These are phyloP conservation scores for Bufo gargarizans DNA, from an alignment of 2,113 vertebrate genomes.

Conservation along the genomic window DNA sequence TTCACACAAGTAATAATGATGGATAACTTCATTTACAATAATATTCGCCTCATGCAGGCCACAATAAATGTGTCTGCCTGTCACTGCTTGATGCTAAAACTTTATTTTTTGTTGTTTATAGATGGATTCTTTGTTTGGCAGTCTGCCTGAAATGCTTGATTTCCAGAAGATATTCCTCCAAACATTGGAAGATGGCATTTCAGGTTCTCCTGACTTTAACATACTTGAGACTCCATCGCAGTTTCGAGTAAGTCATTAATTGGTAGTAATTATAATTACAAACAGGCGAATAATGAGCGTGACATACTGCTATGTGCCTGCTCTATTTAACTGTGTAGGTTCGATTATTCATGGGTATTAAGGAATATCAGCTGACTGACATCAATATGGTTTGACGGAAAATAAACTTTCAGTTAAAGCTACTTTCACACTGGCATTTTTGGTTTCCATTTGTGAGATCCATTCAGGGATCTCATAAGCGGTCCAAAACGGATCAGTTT, in stretches of 20 bases:
- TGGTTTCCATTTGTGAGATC: too few species aligned
- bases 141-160: conserved; percentile 94
- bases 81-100: not conserved
- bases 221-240: conserved; percentile 88
- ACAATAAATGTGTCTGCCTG: not conserved
- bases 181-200: conserved; percentile 92
- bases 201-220: conserved; percentile 87
- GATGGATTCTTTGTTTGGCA: conserved; percentile 98
- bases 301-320: not conserved
- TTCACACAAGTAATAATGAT: not conserved
- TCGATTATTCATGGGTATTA: not conserved
- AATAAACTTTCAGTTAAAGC: too few species aligned
- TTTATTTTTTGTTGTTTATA: conserved; percentile 60
- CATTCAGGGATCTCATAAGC: too few species aligned
- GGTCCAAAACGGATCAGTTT: too few species aligned
- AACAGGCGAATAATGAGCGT: not conserved
- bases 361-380: too few species aligned
- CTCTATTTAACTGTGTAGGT: not conserved
- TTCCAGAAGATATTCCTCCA: conserved; percentile 97
- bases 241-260: conserved; percentile 81
- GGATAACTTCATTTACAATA: not conserved
- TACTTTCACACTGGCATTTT: too few species aligned
- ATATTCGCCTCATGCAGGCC: not conserved
- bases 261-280: not conserved
- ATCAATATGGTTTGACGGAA: not conserved